phyloP scores from a whole-genome alignment of 1,140 invertebrate genomes.

The Cataglyphis hispanica region DNA sequence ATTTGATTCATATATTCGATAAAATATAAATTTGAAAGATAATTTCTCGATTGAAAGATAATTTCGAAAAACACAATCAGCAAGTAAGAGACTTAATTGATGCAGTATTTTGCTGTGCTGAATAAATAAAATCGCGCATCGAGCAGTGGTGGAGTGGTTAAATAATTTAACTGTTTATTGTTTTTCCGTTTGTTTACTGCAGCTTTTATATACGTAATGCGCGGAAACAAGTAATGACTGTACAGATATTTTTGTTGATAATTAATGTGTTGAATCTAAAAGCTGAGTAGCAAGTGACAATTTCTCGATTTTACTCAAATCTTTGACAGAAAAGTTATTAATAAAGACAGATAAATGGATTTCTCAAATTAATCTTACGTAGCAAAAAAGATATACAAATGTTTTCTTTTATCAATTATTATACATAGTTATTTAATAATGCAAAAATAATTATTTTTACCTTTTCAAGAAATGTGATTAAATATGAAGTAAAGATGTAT shows the following conservation, averaged over 20 bases:
- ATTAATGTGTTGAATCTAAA: background rate
- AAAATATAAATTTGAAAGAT: conserved; percentile 9
- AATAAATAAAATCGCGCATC: conserved; percentile 19
- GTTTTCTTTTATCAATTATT: background rate
- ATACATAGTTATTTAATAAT: background rate
- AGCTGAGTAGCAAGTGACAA: background rate
- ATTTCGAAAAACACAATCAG: conserved; percentile 26
- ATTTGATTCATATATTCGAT: background rate
- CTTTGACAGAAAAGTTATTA: background rate
- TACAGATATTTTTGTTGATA: conserved; percentile 9
- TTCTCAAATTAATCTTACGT: too few species aligned
- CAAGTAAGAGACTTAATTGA: conserved; percentile 20
- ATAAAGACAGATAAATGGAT: background rate
- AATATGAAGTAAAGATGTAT: background rate
- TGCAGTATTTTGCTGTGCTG: background rate
- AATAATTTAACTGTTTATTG: conserved; percentile 38
- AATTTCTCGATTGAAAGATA: conserved; percentile 24
- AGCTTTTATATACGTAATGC: background rate
- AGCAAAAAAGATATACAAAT: too few species aligned
- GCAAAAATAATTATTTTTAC: background rate
- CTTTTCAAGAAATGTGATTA: background rate
- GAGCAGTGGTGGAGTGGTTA: background rate
- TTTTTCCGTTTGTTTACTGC: background rate
- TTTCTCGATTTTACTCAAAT: background rate
- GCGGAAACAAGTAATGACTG: background rate